Conservation (phyloP, 2,113 vertebrate genomes). For the Labrus mixtus region DNA sequence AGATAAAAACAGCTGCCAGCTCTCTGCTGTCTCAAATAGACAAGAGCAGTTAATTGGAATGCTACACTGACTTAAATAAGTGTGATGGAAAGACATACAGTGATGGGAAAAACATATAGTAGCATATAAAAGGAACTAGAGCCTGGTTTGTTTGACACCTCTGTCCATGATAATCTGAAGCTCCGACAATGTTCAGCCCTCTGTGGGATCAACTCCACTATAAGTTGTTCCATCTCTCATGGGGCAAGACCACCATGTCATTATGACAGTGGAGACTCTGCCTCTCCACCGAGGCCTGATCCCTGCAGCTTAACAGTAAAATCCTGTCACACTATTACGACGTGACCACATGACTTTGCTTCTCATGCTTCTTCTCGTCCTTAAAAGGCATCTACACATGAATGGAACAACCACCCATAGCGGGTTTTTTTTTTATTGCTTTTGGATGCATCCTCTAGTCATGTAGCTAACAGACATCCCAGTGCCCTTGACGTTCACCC, state of each 20-base stretch:
- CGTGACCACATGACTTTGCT: neutral
- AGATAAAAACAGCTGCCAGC: conserved; percentile 35
- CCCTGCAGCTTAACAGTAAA: conserved; percentile 8
- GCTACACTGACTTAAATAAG: conserved; percentile 23
- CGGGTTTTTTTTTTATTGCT: conserved; percentile 15
- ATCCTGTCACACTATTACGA: neutral
- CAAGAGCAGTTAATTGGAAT: conserved; percentile 33
- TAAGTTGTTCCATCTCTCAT: neutral
- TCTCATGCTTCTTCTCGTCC: neutral
- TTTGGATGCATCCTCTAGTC: conserved; percentile 24
- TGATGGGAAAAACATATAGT: neutral
- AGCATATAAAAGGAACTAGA: neutral
- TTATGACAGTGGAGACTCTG: conserved; percentile 2
- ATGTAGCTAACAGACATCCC: neutral
- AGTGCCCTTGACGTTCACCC: conserved; percentile 31
- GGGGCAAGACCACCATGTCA: conserved; percentile 2
- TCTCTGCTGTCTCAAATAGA: conserved; percentile 25
- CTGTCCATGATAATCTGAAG: neutral
- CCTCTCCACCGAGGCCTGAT: conserved; percentile 12
- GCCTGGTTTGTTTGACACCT: neutral
- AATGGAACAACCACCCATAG: neutral
- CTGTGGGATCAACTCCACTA: neutral
- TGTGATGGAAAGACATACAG: conserved; percentile 5
- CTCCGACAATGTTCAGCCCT: neutral
- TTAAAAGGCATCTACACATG: neutral